Base-by-base conservation (phyloP, 2,797 vertebrate species). In the Cetoscarus ocellatus region DNA sequence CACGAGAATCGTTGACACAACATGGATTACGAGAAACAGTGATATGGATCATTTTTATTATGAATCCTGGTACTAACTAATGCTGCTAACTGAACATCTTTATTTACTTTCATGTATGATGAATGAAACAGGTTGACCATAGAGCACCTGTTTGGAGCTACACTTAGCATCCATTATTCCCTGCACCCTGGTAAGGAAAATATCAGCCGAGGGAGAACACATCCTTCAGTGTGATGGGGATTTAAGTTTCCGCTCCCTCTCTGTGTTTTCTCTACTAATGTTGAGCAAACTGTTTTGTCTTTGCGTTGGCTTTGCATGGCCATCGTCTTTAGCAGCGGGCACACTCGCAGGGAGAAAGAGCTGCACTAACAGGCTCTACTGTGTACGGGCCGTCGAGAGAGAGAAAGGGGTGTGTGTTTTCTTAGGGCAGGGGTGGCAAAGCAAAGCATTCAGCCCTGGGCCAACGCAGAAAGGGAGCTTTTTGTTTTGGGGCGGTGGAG, bases 241-340 rank as follows among this genome's bases (percentile, higher is more conserved):
- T 94, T 93, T 87, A 27, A 88, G 93, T 92, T 93, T 91, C 88
- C 87, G 82, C 83, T 88, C 80, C 84, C 73, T 68, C 84, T 59
- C 81, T 75, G 78, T 92, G 90, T 94, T 94, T 95, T 95, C 91
- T 91, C 88, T 91, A 86, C 92, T 95, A 95, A 96, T 95, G 94
- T 96, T 98, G 96, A 95, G 96, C 95, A 98, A 99, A 98, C 96
- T 96, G 96, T 98, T 99, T 97, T 98, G 97, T 97, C 96, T 97
- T 97, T 96, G 95, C 94, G 66, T 96, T 97, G 95, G 96, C 95
- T 95, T 95, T 96, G 93, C 93, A 79, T 88, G 93, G 94, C 94
- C 95, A 88, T 75, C 95, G 90, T 94, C 95, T 94, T 96, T 95
- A 91, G 94, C 92, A 91, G 94, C 91, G 91, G 92, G 94, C 93